phyloP scores from a whole-genome alignment of 2,797 vertebrate species.

The Ctenopoma kingsleyae region DNA sequence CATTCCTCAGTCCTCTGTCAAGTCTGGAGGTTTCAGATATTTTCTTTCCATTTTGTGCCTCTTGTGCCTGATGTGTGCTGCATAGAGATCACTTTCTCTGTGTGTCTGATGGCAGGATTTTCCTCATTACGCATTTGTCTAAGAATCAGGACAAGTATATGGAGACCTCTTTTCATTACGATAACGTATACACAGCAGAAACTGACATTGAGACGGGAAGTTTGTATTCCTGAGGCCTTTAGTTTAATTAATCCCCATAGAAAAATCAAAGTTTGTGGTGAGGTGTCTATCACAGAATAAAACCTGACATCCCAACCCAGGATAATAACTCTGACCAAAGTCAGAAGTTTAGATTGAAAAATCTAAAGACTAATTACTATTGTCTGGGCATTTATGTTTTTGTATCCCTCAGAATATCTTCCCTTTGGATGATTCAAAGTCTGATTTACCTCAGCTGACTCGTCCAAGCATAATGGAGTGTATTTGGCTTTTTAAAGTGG shows the following conservation, averaged over 20 bases:
- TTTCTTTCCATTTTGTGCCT: constrained; percentile 72
- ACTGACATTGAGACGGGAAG: constrained; percentile 70
- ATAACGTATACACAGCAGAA: constrained; percentile 53
- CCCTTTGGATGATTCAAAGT: constrained; percentile 40
- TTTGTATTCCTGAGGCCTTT: constrained; percentile 74
- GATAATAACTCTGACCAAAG: constrained; percentile 57
- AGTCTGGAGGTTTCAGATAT: constrained; percentile 66
- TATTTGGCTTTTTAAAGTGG: constrained; percentile 67
- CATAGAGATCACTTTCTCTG: constrained; percentile 44
- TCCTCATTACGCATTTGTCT: constrained; percentile 73
- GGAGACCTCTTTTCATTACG: constrained; percentile 66
- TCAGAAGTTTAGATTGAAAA: neutral
- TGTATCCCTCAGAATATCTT: constrained; percentile 29
- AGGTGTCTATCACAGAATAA: constrained; percentile 68
- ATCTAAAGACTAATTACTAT: constrained; percentile 8
- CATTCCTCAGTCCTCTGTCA: constrained; percentile 57
- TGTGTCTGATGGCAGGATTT: constrained; percentile 40
- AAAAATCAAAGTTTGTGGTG: constrained; percentile 47
- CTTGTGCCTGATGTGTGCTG: constrained; percentile 62
- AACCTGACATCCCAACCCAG: constrained; percentile 65
- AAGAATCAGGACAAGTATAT: constrained; percentile 64
- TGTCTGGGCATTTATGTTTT: constrained; percentile 34
- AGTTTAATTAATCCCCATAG: constrained; percentile 77
- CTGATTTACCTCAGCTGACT: constrained; percentile 61
- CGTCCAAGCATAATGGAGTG: constrained; percentile 53